Evolutionary conservation across 1,140 invertebrate genomes (phyloP), one percentile per base, ranked within the genome.

Genomic region (Periplaneta americana): DNA sequence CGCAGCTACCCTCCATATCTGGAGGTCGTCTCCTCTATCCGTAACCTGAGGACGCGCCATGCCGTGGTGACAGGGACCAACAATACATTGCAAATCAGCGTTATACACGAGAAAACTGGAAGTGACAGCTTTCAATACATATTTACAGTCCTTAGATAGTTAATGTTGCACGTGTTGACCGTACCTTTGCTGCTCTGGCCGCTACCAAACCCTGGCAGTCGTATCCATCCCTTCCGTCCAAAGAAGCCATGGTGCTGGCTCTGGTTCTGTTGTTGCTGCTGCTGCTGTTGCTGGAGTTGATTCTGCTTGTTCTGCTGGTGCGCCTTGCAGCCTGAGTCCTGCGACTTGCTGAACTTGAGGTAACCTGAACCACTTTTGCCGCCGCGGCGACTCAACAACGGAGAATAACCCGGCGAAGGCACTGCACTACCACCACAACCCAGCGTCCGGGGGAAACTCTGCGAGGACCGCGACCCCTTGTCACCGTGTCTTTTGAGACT

Each of bases 161-260:
- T n/a, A n/a, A n/a, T n/a, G n/a, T n/a, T n/a, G n/a, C n/a, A n/a
- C n/a, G n/a, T n/a, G n/a, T n/a, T n/a, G 22, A 4, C 5, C 75
- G 22, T 77, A 77, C 75, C 75, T 77, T 77, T 77, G 31, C 31
- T 77, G 75, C 22, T 33, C 17, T 36, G 17, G 31, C 32, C 31
- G 35, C 18, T 34, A 22, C 35, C 22, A 34, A 36, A 34, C 31
- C 35, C 35, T 31, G 48, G 48, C 0, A 80, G 48, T 15, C 48
- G 35, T n/a, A 34, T 57, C 79, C 77, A 78, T 11, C 79, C 79
- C 79, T 74, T 80, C 22, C 66, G 35, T 48, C 34, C 79, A 35
- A 35, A 80, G 37, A 80, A 75, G 18, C 79, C 79, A 8, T 31
- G 37, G 10, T 39, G 37, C n/a, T 31, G 13, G 17, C n/a, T 17